Evolutionary conservation across 1,140 invertebrate genomes (phyloP).

Genomic region (Odontomachus brunneus): DNA sequence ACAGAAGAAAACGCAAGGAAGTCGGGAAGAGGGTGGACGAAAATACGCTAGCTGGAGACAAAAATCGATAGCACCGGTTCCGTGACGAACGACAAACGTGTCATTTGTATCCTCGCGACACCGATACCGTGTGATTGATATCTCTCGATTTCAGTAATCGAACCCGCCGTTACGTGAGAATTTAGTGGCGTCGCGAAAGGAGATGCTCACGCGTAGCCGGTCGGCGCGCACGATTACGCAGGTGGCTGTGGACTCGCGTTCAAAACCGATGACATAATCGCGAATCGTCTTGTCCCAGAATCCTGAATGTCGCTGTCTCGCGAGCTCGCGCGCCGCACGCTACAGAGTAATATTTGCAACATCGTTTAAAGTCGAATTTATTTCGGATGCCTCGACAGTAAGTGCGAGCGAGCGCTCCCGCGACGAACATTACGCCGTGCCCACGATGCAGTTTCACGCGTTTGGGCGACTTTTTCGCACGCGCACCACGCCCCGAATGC

Average conservation of each 20-base stretch:
- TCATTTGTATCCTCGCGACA: not conserved
- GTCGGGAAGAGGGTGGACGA: not conserved
- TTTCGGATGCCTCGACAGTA: constrained; percentile 34
- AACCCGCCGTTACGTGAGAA: constrained; percentile 1
- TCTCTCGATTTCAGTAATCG: constrained; percentile 20
- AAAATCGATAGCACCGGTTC: not conserved
- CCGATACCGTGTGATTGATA: constrained; percentile 24
- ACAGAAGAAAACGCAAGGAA: too few relatives aligned
- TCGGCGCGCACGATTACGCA: not conserved
- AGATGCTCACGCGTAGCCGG: not conserved
- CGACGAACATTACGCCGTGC: constrained; percentile 24
- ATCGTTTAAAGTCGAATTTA: constrained; percentile 37
- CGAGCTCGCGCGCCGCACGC: not conserved
- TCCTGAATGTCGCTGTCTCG: constrained; percentile 15
- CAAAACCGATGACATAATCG: constrained; percentile 28
- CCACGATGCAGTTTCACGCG: constrained; percentile 3
- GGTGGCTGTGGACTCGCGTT: not conserved
- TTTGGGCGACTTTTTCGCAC: constrained; percentile 20
- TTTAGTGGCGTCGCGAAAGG: not conserved
- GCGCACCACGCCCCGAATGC: not conserved
- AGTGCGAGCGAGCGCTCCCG: not conserved
- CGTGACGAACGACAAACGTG: not conserved
- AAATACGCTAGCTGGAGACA: constrained; percentile 6
- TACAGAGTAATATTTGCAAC: constrained; percentile 30
- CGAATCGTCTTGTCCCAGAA: constrained; percentile 17